These are phyloP conservation scores for Conomelus anceps DNA, from an alignment of 2,888 invertebrate species.

Conservation along the genomic window DNA sequence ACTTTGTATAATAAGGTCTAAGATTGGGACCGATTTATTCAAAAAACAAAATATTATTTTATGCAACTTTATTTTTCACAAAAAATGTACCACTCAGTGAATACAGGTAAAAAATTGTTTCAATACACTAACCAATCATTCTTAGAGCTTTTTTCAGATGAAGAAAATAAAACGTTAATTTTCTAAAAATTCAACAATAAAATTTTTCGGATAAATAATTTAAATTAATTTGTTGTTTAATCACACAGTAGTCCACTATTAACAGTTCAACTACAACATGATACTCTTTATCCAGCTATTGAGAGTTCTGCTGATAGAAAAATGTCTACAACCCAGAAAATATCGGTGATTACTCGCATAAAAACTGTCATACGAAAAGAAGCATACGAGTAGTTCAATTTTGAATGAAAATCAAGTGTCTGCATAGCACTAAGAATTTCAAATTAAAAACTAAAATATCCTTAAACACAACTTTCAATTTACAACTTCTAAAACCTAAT, in stretches of 20 bases:
- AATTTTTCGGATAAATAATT: neutral
- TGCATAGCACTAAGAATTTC: neutral
- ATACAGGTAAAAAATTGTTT: neutral
- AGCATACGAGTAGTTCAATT: neutral
- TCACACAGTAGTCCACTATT: neutral
- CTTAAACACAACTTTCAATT: neutral
- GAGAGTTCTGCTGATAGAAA: neutral
- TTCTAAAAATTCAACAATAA: neutral
- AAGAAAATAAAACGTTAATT: neutral
- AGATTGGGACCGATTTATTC: no score
- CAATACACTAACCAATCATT: neutral
- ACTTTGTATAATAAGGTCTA: no score
- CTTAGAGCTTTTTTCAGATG: neutral
- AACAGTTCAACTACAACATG: neutral
- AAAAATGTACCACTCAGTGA: neutral
- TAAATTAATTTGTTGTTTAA: neutral
- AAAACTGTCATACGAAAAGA: neutral
- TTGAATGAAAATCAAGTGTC: neutral
- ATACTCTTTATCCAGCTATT: neutral
- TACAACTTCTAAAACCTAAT: neutral
- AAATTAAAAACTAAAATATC: neutral
- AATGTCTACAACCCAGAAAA: neutral
- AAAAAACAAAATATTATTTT: neutral
- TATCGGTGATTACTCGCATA: neutral
- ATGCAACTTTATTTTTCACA: neutral